Percentiles rank a stretch among this genome's conserved stretches.
phyloP scores from a whole-genome alignment of 2,888 invertebrate genomes.

The Bursaphelenchus okinawaensis region DNA sequence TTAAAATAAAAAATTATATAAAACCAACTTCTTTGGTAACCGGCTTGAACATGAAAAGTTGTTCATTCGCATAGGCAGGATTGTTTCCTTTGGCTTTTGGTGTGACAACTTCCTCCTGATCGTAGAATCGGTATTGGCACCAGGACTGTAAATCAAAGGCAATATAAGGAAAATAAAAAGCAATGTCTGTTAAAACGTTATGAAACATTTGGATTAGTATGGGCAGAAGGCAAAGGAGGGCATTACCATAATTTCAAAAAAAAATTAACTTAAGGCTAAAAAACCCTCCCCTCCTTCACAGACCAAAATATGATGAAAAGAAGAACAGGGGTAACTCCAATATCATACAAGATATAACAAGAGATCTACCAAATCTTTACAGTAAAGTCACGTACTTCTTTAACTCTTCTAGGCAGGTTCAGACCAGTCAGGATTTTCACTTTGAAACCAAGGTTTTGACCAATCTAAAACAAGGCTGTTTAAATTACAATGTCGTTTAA shows the following conservation, averaged over 20 bases:
- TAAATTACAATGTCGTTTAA: background rate
- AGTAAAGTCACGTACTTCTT: slow-evolving; percentile 58
- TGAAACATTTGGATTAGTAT: no score
- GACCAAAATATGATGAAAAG: no score
- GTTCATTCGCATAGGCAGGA: slow-evolving; percentile 62
- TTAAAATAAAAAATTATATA: no score
- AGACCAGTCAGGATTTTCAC: slow-evolving; percentile 62
- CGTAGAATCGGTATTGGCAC: slow-evolving; percentile 62
- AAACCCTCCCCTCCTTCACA: no score
- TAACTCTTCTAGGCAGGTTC: slow-evolving; percentile 62
- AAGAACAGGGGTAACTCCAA: no score
- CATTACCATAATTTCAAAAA: no score
- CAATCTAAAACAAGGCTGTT: slow-evolving; percentile 49
- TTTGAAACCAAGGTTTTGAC: slow-evolving; percentile 61
- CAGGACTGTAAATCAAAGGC: slow-evolving; percentile 31
- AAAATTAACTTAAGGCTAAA: no score
- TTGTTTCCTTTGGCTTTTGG: slow-evolving; percentile 59
- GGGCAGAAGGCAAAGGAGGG: no score
- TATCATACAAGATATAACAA: no score
- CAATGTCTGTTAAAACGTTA: no score
- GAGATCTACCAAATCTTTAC: background rate
- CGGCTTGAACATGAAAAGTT: slow-evolving; percentile 60
- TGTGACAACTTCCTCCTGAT: slow-evolving; percentile 56
- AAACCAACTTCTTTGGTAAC: slow-evolving; percentile 60
- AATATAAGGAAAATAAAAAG: no score